Evolutionary conservation across 2,888 invertebrate species (phyloP).

Genomic region (Chloroclysta siterata): DNA sequence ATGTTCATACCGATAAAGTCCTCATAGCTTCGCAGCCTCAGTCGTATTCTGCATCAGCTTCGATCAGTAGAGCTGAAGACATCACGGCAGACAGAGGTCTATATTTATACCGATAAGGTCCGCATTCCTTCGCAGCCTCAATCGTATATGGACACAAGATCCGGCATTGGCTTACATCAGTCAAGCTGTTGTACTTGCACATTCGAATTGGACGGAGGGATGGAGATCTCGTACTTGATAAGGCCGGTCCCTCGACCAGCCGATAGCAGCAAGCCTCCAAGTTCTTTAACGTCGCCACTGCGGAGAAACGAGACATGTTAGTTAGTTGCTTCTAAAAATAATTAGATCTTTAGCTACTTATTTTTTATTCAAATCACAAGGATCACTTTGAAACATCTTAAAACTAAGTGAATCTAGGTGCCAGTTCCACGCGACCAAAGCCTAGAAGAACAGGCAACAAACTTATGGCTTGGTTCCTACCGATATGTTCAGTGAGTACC

Average conservation of each 20-base stretch:
- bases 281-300: conserved; percentile 77
- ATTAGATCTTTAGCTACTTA: too few relatives aligned
- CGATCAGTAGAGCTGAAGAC: background rate
- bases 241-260: conserved; percentile 76
- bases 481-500: too few relatives aligned
- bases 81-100: background rate
- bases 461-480: too few relatives aligned
- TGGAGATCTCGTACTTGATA: conserved; percentile 85
- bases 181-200: conserved; percentile 82
- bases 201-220: conserved; percentile 78
- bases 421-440: too few relatives aligned
- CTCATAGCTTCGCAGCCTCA: background rate
- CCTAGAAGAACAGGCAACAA: too few relatives aligned
- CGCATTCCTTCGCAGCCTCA: conserved; percentile 6
- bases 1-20: background rate
- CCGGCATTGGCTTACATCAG: conserved; percentile 52
- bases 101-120: conserved; percentile 3
- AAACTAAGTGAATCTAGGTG: too few relatives aligned
- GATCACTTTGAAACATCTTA: too few relatives aligned
- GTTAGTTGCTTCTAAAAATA: too few relatives aligned
- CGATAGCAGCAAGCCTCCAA: conserved; percentile 72
- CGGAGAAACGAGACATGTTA: conserved; percentile 9
- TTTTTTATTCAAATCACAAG: too few relatives aligned
- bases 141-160: conserved; percentile 23
- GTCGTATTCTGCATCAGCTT: background rate